Conservation (phyloP, 2,888 invertebrate species). For the Orthosia incerta region DNA sequence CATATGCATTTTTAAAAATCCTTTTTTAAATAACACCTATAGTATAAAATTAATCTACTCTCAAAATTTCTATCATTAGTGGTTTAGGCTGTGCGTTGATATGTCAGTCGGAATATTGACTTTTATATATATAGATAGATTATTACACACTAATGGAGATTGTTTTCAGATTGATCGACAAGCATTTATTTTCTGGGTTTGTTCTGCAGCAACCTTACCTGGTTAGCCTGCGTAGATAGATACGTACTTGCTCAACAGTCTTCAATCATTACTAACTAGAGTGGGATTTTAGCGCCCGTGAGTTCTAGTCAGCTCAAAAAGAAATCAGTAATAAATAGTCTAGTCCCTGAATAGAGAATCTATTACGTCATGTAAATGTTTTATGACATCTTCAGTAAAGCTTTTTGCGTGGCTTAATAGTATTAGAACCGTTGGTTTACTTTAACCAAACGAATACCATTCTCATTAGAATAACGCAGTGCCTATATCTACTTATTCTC, state of each 20-base stretch:
- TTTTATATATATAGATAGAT: no score
- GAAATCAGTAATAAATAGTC: conserved; percentile 47
- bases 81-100: no score
- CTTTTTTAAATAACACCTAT: no score
- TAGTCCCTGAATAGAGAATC: conserved; percentile 44
- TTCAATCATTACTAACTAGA: neutral
- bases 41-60: no score
- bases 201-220: no score
- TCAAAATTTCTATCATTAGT: no score
- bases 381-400: conserved; percentile 34
- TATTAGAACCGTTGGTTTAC: conserved; percentile 4
- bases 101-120: no score
- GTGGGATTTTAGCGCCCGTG: conserved; percentile 33
- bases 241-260: neutral
- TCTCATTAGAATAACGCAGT: neutral
- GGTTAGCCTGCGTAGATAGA: neutral
- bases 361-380: conserved; percentile 54
- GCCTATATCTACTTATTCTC: neutral
- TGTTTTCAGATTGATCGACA: no score
- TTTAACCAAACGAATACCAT: neutral
- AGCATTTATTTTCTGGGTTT: no score
- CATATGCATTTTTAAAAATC: no score
- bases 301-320: conserved; percentile 32
- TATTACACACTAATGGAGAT: no score
- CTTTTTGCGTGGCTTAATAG: conserved; percentile 24